Evolutionary conservation across 2,797 vertebrate species (phyloP).

Genomic region (Furcifer pardalis): DNA sequence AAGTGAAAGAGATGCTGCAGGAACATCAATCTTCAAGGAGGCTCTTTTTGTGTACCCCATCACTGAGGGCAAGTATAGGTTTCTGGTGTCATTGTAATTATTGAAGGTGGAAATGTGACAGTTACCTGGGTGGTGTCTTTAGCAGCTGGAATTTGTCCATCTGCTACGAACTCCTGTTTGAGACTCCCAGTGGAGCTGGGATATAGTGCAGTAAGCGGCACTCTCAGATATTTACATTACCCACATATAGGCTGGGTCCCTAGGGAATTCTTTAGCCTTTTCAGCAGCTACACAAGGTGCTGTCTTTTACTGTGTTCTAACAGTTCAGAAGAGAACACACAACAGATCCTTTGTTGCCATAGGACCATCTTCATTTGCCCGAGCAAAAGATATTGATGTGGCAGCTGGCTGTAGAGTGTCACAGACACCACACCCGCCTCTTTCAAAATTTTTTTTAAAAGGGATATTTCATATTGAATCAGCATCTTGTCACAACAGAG

Average conservation of each 20-base stretch:
- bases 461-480: slow-evolving; percentile 54
- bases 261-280: not conserved
- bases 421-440: not conserved
- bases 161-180: no score
- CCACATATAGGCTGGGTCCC: not conserved
- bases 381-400: slow-evolving; percentile 48
- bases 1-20: no score
- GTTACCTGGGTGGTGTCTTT: no score
- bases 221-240: no score
- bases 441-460: slow-evolving; percentile 16
- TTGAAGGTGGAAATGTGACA: no score
- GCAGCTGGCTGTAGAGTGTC: slow-evolving; percentile 49
- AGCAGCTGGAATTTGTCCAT: no score
- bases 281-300: not conserved
- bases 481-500: slow-evolving; percentile 43
- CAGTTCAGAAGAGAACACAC: slow-evolving; percentile 49
- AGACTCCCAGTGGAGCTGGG: not conserved
- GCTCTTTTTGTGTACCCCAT: no score
- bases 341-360: slow-evolving; percentile 39
- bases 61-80: no score
- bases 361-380: slow-evolving; percentile 31
- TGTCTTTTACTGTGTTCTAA: slow-evolving; percentile 37
- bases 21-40: no score
- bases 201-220: not conserved
- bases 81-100: no score